Evolutionary conservation across 2,113 vertebrate species (phyloP), one percentile per base, ranked within the genome.

Genomic region (Bambusicola thoracicus): DNA sequence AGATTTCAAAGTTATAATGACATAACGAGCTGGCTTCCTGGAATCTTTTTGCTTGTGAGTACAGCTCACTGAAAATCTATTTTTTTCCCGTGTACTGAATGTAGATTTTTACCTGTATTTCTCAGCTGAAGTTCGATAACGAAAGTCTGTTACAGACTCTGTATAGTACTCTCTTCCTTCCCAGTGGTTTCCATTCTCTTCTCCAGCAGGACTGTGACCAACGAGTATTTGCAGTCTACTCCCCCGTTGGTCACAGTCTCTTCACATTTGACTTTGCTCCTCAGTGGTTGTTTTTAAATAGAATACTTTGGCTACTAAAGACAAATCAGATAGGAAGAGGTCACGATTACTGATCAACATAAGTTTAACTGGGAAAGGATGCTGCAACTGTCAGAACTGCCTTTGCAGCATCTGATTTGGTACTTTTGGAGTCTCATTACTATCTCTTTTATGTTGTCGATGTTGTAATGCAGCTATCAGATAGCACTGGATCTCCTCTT

Each of bases 401-500:
- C 49, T 82, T 88, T 74, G 67, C 78, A 46, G 36, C 75, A 90
- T 82, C 67, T 85, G 51, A 53, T 92, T 90, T 76, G 74, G 41
- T 66, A 32, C 44, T 86, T 87, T n/a, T n/a, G 46, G 51, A 88
- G 36, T 85, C 17, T 67, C n/a, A 19, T 92, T 91, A 78, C 61
- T 81, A 67, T 62, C 43, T 90, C 20, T 65, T 86, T 46, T 65
- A 21, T 75, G 68, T 63, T 88, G 62, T 81, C 85, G 46, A 3
- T 2, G 67, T 61, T 34, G 75, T 82, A 63, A 51, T 88, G n/a
- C 58, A 75, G 44, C 40, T 84, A 48, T 94, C 82, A 88, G 81
- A 92, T 79, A 53, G 90, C 73, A 76, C 76, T 89, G 32, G 36
- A 67, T 88, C 76, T 95, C 58, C 62, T 87, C 43, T 79, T 92